Percentiles rank a stretch among this genome's conserved stretches.
These are phyloP conservation scores for Malachius bipustulatus DNA, from an alignment of 2,888 invertebrate species.

Conservation along the genomic window DNA sequence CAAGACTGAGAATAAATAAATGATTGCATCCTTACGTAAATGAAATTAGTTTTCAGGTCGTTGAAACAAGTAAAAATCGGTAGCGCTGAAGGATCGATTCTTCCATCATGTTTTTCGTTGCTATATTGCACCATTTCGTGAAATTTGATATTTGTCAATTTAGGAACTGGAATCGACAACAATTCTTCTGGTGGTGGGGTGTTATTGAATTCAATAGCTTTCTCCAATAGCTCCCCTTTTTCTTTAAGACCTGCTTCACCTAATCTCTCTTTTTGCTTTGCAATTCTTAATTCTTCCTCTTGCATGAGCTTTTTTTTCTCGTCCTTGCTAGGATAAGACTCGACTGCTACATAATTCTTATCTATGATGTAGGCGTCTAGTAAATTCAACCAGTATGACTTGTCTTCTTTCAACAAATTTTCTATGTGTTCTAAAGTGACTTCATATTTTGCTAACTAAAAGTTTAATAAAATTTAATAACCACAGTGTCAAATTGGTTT, in stretches of 20 bases:
- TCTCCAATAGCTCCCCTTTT: conserved; percentile 48
- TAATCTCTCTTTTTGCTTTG: conserved; percentile 49
- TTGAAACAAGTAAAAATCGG: conserved; percentile 69
- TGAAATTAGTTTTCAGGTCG: conserved; percentile 70
- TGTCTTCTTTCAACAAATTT: too few species aligned
- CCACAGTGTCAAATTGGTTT: too few species aligned
- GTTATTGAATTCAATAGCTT: conserved; percentile 68
- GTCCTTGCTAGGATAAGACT: conserved; percentile 50
- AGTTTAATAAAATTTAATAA: too few species aligned
- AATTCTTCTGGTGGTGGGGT: conserved; percentile 58
- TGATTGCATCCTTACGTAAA: conserved; percentile 76
- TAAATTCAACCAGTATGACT: conserved; percentile 58
- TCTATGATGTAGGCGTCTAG: conserved; percentile 56
- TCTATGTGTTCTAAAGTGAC: too few species aligned
- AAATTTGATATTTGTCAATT: conserved; percentile 58
- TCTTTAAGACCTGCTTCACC: conserved; percentile 56
- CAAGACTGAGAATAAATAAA: too few species aligned
- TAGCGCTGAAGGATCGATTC: conserved; percentile 47
- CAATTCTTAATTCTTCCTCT: conserved; percentile 60
- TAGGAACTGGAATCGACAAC: conserved; percentile 64
- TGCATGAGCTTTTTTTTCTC: conserved; percentile 54
- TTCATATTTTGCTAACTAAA: too few species aligned
- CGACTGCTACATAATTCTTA: conserved; percentile 49
- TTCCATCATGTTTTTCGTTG: conserved; percentile 36
- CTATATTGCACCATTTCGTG: conserved; percentile 42